Percentiles rank a stretch among this genome's conserved stretches.
phyloP scores from a whole-genome alignment of 2,888 invertebrate species.

The Pyrochroa serraticornis region DNA sequence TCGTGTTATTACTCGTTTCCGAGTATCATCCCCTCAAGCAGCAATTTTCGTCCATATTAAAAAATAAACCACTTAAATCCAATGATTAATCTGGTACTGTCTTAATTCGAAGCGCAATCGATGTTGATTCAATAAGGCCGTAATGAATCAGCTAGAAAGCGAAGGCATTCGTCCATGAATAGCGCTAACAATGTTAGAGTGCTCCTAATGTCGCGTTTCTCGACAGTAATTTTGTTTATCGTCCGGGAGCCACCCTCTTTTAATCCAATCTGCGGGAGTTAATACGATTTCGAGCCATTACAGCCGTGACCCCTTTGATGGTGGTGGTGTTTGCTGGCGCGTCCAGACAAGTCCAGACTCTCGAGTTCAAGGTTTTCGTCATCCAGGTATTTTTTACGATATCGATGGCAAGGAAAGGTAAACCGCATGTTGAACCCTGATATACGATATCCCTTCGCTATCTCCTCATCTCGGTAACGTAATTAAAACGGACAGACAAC shows the following conservation, averaged over 20 bases:
- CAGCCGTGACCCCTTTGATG: slow-evolving; percentile 17
- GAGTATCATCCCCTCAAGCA: too few relatives aligned
- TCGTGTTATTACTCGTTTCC: too few relatives aligned
- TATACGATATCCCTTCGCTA: slow-evolving; percentile 50
- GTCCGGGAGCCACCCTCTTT: slow-evolving; percentile 20
- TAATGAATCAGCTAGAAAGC: slow-evolving; percentile 29
- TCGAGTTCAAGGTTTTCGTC: slow-evolving; percentile 1
- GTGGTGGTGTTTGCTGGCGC: too few relatives aligned
- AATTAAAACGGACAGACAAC: slow-evolving; percentile 57
- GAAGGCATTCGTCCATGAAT: slow-evolving; percentile 12
- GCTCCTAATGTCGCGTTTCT: slow-evolving; percentile 50
- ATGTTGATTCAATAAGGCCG: slow-evolving; percentile 21
- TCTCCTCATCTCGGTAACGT: slow-evolving; percentile 55
- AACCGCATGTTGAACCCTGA: slow-evolving; percentile 39
- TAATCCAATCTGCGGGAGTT: slow-evolving; percentile 31
- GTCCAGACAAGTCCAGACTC: background rate
- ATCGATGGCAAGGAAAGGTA: slow-evolving; percentile 21
- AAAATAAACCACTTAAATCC: background rate
- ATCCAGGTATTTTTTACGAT: slow-evolving; percentile 10
- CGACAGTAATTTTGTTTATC: slow-evolving; percentile 54
- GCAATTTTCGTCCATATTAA: background rate
- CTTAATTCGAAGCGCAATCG: slow-evolving; percentile 5
- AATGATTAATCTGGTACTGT: too few relatives aligned
- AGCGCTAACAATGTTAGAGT: slow-evolving; percentile 31
- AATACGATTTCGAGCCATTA: slow-evolving; percentile 26